Percentiles rank a stretch among this genome's conserved stretches.
phyloP scores from a whole-genome alignment of 2,113 vertebrate genomes.

The Ctenodactylus gundi region DNA sequence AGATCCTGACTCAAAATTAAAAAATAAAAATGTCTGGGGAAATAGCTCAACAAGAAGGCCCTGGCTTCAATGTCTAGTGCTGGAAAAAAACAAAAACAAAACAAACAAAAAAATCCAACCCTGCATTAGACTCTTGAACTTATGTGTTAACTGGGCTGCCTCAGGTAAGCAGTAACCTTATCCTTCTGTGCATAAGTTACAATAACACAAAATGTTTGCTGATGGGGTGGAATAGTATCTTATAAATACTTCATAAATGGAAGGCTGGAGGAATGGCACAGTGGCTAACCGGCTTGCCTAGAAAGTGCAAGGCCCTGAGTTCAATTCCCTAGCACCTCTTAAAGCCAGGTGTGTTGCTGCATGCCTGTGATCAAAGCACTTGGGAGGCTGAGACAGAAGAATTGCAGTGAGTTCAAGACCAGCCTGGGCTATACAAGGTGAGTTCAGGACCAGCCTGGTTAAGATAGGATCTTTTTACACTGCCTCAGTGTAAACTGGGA shows the following conservation, averaged over 20 bases:
- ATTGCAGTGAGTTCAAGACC: too few species aligned
- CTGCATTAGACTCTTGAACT: neutral
- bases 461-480: too few species aligned
- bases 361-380: too few species aligned
- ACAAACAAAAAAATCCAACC: neutral
- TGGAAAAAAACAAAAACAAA: neutral
- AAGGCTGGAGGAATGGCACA: neutral
- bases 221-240: neutral
- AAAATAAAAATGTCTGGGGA: neutral
- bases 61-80: neutral
- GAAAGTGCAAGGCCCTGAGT: neutral
- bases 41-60: neutral
- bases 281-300: neutral
- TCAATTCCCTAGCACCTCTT: too few species aligned
- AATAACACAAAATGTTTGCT: neutral
- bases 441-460: too few species aligned
- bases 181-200: neutral
- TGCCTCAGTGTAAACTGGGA: too few species aligned
- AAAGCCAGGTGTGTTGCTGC: too few species aligned
- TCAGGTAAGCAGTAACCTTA: neutral
- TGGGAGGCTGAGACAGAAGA: too few species aligned
- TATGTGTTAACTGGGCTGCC: neutral
- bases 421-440: too few species aligned
- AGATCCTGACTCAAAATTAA: neutral
- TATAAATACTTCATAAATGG: neutral